Evolutionary conservation across 2,888 invertebrate species (phyloP).

Genomic region (Orthosia cruda): DNA sequence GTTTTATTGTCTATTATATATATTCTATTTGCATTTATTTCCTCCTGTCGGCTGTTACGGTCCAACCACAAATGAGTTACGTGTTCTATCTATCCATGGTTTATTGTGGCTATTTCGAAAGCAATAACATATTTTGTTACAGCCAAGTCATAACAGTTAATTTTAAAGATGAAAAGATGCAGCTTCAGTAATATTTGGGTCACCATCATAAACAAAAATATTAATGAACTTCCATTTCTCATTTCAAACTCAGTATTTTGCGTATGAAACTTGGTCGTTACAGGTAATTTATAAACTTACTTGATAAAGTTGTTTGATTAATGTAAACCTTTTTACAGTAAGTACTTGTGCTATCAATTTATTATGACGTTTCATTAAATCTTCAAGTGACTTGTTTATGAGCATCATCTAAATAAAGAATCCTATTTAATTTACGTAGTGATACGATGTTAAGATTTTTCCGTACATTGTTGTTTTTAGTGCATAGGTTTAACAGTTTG

Average conservation of each 20-base stretch:
- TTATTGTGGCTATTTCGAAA: conserved; percentile 25
- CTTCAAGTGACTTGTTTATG: no score
- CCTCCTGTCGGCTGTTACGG: conserved; percentile 47
- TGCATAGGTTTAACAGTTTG: no score
- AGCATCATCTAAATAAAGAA: no score
- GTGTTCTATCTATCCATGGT: conserved; percentile 32
- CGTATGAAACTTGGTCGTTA: conserved; percentile 70
- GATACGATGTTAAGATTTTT: no score
- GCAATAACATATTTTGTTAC: conserved; percentile 24
- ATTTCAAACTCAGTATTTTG: conserved; percentile 71
- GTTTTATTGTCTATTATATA: conserved; percentile 68
- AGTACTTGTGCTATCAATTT: conserved; percentile 23
- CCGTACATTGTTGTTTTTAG: no score
- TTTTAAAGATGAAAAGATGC: conserved; percentile 38
- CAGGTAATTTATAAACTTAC: conserved; percentile 73
- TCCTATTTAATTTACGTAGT: no score
- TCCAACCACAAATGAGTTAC: conserved; percentile 49
- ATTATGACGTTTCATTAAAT: no score
- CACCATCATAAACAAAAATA: conserved; percentile 67
- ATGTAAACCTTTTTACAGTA: conserved; percentile 68
- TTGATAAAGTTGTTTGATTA: conserved; percentile 73
- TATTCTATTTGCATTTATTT: conserved; percentile 64
- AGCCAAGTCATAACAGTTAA: conserved; percentile 30
- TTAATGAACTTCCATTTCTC: conserved; percentile 68
- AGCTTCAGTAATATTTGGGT: conserved; percentile 25